Percentiles rank a stretch among this genome's conserved stretches.
phyloP scores from a whole-genome alignment of 2,888 invertebrate genomes.

The Troilus luridus region DNA sequence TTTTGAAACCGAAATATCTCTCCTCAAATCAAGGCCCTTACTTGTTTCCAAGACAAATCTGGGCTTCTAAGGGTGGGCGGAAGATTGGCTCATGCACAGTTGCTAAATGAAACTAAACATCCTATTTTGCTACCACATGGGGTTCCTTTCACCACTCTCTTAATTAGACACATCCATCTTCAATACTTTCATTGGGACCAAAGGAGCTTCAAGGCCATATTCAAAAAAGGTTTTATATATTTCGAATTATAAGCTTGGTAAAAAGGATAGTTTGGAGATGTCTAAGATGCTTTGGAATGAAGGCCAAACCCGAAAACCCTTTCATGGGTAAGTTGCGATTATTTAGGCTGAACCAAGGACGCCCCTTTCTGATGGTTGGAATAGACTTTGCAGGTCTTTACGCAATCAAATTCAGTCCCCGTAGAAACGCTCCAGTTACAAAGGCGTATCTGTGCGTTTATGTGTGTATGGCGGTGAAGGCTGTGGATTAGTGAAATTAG shows the following conservation, averaged over 20 bases:
- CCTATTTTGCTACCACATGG: background rate
- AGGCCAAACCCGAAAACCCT: background rate
- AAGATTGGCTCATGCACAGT: background rate
- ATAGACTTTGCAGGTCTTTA: background rate
- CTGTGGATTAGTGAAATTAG: background rate
- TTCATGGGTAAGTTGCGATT: background rate
- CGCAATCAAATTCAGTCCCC: background rate
- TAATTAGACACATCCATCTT: background rate
- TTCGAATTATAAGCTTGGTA: background rate
- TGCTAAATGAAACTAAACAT: background rate
- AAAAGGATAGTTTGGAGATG: background rate
- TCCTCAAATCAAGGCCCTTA: background rate
- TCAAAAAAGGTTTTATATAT: background rate
- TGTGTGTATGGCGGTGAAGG: background rate
- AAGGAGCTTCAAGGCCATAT: background rate
- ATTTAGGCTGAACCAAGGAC: too few relatives aligned
- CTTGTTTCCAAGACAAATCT: background rate
- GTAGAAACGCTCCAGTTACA: background rate
- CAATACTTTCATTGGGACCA: background rate
- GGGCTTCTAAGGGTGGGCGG: background rate
- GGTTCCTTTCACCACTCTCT: conserved; percentile 20
- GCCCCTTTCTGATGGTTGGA: too few relatives aligned
- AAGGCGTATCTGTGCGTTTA: background rate
- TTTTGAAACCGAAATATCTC: too few relatives aligned
- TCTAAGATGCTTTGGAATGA: background rate